Base-by-base conservation (phyloP, 2,113 vertebrate species). In the Saimiri boliviensis region DNA sequence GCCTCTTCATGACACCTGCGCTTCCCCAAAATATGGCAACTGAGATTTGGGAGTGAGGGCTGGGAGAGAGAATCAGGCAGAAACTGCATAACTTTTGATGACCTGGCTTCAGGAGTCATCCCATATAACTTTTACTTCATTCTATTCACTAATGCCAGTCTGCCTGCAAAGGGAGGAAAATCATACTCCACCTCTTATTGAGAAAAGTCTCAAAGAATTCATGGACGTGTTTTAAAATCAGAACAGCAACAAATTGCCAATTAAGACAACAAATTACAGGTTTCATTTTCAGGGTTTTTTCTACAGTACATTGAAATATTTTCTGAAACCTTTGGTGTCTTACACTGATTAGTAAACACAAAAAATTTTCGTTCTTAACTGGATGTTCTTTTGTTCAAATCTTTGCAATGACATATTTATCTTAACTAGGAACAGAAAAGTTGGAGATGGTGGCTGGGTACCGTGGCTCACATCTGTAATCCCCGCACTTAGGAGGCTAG, bases 161-260 rank as follows among this genome's bases (percentile, higher is more conserved):
- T 21, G 25, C 37, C 4, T n/a, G 30, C 23, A 74, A 23, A 58
- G 52, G 40, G 54, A 68, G n/a, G 16, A n/a, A 81, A 96, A 47
- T 90, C 40, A 82, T 27, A 68, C 40, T 35, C 42, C 0, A 12
- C 32, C 10, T 49, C 42, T 85, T 37, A 77, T 21, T 66, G 37
- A 89, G 49, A 80, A 96, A 94, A 54, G 25, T 56, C 30, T 58
- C 84, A 80, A 66, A 93, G 60, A 89, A 80, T 60, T 37, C 74
- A 20, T 74, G 30, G 27, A 45, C 4, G 1, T 86, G 47, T 73
- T 79, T 86, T 79, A 60, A 95, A 95, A 82, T 32, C 47, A 81
- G n/a, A 23, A 71, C 3, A 27, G 12, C 23, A 82, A 66, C 8
- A 79, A 60, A 23, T 40, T 71, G 9, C 20, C 35, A 63, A 42